Conservation (phyloP, 2,797 vertebrate genomes). For the Acanthopagrus latus region DNA sequence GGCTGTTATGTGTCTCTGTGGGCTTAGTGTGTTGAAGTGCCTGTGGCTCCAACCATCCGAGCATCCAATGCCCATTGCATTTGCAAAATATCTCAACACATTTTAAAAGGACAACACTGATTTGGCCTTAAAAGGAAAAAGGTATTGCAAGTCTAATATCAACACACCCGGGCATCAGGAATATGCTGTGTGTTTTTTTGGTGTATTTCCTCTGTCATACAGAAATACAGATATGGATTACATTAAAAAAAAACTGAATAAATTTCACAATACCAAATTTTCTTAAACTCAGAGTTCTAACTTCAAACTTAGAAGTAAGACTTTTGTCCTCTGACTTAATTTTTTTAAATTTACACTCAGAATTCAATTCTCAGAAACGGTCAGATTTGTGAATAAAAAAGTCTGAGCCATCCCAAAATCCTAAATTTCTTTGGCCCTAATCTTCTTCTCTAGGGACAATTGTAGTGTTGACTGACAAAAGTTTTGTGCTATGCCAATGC, state of each 20-base stretch:
- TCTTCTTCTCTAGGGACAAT: no score
- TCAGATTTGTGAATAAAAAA: no score
- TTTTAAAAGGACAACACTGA: background rate
- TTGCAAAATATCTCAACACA: slow-evolving; percentile 9
- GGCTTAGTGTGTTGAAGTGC: slow-evolving; percentile 7
- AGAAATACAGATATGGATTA: no score
- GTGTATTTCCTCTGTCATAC: background rate
- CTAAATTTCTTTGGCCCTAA: no score
- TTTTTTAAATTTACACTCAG: no score
- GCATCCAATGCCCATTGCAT: background rate
- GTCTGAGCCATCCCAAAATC: no score
- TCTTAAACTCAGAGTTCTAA: background rate
- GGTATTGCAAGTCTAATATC: background rate
- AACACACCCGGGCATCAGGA: background rate
- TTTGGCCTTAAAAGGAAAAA: slow-evolving; percentile 12
- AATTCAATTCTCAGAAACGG: no score
- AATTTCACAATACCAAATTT: no score
- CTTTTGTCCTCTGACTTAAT: background rate
- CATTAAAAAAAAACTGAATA: background rate
- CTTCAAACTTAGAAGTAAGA: no score
- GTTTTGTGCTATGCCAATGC: background rate
- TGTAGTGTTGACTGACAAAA: background rate
- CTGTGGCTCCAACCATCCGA: background rate
- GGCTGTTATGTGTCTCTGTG: slow-evolving; percentile 1
- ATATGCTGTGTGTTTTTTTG: background rate